phyloP scores from a whole-genome alignment of 1,140 invertebrate genomes.

The Neodiprion fabricii region DNA sequence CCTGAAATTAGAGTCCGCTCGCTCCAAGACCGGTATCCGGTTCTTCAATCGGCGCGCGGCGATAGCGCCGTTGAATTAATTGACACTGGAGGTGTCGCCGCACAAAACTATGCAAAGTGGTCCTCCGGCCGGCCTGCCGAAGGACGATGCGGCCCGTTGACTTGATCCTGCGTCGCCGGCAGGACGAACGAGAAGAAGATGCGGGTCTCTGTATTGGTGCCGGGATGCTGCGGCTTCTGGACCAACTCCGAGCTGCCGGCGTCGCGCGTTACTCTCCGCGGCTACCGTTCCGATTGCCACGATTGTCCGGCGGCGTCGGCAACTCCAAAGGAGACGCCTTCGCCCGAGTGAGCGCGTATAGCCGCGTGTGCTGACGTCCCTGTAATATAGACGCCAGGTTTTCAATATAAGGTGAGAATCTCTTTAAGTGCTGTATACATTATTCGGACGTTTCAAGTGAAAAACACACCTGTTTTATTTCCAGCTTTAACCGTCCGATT shows the following conservation, averaged over 20 bases:
- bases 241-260: not conserved
- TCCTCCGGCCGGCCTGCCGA: not conserved
- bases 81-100: conserved; percentile 6
- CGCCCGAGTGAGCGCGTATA: not conserved
- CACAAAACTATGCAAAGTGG: conserved; percentile 7
- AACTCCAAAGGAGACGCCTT: not conserved
- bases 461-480: too few relatives aligned
- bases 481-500: too few relatives aligned
- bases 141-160: not conserved
- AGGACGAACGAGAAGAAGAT: not conserved
- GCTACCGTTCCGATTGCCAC: conserved; percentile 6
- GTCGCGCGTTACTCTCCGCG: not conserved
- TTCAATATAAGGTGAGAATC: not conserved
- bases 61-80: conserved; percentile 5
- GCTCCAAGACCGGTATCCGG: not conserved
- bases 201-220: not conserved
- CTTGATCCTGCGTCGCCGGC: not conserved
- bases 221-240: not conserved
- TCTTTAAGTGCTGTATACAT: not conserved
- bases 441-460: too few relatives aligned
- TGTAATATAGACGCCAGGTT: not conserved
- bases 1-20: not conserved
- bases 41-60: not conserved
- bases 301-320: conserved; percentile 2
- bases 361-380: not conserved